phyloP scores from a whole-genome alignment of 1,140 invertebrate species.

The Aphaenogaster rudis region DNA sequence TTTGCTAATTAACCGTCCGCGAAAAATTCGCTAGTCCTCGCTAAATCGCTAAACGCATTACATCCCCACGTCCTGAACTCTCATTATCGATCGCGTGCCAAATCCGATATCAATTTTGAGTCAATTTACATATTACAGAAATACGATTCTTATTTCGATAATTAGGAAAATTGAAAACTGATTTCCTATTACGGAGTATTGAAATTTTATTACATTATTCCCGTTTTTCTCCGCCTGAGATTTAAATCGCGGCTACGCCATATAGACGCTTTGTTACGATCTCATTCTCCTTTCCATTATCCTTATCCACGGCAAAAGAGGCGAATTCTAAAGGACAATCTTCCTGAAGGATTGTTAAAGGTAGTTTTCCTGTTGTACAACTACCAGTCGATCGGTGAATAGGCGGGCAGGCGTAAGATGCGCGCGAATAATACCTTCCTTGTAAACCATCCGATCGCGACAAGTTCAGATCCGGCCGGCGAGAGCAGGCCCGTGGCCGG shows the following conservation, averaged over 20 bases:
- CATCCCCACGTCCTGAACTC: not conserved
- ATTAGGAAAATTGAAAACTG: not conserved
- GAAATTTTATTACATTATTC: not conserved
- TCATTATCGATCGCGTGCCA: slow-evolving; percentile 48
- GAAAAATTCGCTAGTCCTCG: slow-evolving; percentile 43
- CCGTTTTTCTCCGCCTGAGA: not conserved
- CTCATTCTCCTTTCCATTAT: slow-evolving; percentile 19
- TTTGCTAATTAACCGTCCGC: slow-evolving; percentile 54
- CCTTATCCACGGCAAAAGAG: slow-evolving; percentile 38
- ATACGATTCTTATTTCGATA: not conserved
- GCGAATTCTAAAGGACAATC: slow-evolving; percentile 41
- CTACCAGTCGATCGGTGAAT: slow-evolving; percentile 12
- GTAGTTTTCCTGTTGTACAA: slow-evolving; percentile 28
- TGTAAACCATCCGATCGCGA: slow-evolving; percentile 38
- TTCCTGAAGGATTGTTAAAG: slow-evolving; percentile 34
- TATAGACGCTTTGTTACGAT: not conserved
- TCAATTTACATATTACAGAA: not conserved
- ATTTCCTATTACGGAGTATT: not conserved
- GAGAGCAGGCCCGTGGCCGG: not conserved
- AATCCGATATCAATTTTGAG: slow-evolving; percentile 21
- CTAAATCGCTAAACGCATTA: slow-evolving; percentile 57
- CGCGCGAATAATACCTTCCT: not conserved
- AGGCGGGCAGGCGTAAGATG: slow-evolving; percentile 5
- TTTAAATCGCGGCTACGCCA: slow-evolving; percentile 1
- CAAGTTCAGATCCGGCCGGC: not conserved